Conservation (phyloP, 2,113 vertebrate species). For the Oenanthe melanoleuca region DNA sequence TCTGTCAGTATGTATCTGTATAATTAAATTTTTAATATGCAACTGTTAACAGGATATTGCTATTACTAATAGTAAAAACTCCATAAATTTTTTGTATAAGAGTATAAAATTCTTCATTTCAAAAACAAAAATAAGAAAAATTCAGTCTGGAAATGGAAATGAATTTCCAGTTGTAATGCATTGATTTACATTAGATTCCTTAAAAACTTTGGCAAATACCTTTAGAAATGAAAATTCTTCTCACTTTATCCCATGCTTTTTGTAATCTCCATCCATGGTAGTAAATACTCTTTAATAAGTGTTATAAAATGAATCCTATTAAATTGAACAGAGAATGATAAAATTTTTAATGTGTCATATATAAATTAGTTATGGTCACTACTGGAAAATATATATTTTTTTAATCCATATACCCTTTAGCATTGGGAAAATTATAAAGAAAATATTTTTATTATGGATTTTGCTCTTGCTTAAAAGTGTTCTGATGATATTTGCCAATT, state of each 20-base stretch:
- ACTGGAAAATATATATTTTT: neutral
- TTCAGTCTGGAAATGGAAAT: neutral
- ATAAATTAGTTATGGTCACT: neutral
- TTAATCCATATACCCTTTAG: neutral
- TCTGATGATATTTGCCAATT: neutral
- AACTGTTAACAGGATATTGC: neutral
- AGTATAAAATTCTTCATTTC: neutral
- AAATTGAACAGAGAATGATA: neutral
- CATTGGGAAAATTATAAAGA: neutral
- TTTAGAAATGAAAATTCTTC: neutral
- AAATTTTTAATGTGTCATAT: neutral
- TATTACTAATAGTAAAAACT: neutral
- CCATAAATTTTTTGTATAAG: neutral
- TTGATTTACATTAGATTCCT: neutral
- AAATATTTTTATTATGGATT: neutral
- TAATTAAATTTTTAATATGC: neutral
- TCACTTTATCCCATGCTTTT: neutral
- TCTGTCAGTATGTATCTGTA: neutral
- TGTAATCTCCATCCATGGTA: neutral
- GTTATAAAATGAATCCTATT: neutral
- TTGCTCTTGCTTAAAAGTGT: neutral
- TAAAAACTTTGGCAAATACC: neutral
- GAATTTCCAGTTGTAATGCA: no score
- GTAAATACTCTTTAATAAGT: neutral
- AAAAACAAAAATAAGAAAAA: neutral